Percentiles rank a stretch among this genome's conserved stretches.
Evolutionary conservation across 2,797 vertebrate genomes (phyloP).

Genomic region (Tauraco hartlaubi): DNA sequence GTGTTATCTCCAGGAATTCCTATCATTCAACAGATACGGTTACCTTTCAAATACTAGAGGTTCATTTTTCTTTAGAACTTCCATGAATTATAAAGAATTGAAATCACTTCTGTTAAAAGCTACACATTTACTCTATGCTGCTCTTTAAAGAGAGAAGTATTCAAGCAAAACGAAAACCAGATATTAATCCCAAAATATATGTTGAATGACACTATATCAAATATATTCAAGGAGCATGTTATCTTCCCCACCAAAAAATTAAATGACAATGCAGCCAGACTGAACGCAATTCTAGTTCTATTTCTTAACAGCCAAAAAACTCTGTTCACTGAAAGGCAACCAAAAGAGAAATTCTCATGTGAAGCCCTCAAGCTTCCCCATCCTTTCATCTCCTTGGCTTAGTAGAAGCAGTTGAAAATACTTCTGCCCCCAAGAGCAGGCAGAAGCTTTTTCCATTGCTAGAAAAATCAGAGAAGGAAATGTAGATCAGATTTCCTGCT

Average conservation of each 20-base stretch:
- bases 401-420: not conserved
- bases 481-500: not conserved
- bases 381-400: not conserved
- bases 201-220: not conserved
- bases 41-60: not conserved
- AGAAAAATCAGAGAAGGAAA: not conserved
- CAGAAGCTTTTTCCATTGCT: not conserved
- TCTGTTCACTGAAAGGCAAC: not conserved
- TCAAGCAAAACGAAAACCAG: not conserved
- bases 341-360: not conserved
- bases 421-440: not conserved
- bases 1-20: not conserved
- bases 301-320: not conserved
- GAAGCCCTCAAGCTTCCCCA: not conserved
- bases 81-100: not conserved
- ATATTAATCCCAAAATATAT: not conserved
- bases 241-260: rapidly evolving
- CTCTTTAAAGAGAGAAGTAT: not conserved
- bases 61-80: conserved; percentile 9
- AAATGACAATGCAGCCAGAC: not conserved
- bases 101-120: not conserved
- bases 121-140: not conserved
- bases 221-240: not conserved
- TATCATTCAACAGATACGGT: not conserved
- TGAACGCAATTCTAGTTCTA: not conserved